Evolutionary conservation across 1,140 invertebrate genomes (phyloP), one percentile per base, ranked within the genome.

Genomic region (Lepidotrigona ventralis): DNA sequence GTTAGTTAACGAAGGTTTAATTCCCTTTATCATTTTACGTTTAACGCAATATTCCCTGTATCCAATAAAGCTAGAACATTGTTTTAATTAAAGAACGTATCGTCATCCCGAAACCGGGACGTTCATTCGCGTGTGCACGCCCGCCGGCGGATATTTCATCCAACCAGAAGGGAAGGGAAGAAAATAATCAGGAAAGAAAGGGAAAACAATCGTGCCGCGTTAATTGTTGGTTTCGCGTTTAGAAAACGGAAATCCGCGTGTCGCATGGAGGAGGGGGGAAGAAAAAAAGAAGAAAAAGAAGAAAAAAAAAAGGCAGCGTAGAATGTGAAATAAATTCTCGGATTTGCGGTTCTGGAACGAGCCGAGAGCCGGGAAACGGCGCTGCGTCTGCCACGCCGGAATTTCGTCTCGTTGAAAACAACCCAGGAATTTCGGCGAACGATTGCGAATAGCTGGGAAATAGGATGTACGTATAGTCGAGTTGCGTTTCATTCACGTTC

Each of bases 391-490:
- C 69, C 63, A 68, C 17, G 66, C 53, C 60, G 86, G 86, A 88
- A 88, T 88, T 88, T 88, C 71, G 82, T 74, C 80, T 79, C 72
- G 75, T 46, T 73, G 83, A 87, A 85, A 88, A 81, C 87, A 73
- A 88, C 26, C 26, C 75, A 87, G 86, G 86, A 87, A 87, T 87
- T 88, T 88, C 83, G 83, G 84, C 70, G 86, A 88, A 85, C 84
- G 87, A 74, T 86, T 66, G 86, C 86, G 86, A 87, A 58, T 60
- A 76, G 70, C 75, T 60, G 74, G 56, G 64, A 78, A 87, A 87
- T 82, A 83, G 75, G 53, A 53, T 69, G 63, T 73, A 77, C 81
- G 56, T 66, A 64, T 72, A 76, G 78, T 66, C 60, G 72, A 76
- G 60, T 60, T 54, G 84, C 74, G 80, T 81, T 88, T 89, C 74